Base-by-base conservation (phyloP, 2,797 vertebrate species). In the Ptychadena robeensis region DNA sequence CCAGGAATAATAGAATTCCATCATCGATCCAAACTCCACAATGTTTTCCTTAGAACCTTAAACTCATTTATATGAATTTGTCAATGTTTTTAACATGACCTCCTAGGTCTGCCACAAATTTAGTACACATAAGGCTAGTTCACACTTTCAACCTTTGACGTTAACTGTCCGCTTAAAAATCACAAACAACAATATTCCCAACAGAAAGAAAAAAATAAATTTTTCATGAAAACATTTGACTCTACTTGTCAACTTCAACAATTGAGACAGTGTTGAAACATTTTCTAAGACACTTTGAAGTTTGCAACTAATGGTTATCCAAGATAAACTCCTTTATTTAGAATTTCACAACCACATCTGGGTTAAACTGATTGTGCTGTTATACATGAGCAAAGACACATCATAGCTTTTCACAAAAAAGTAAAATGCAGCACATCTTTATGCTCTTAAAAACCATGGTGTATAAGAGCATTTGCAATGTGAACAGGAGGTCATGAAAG, bases 1-100 rank as follows among this genome's bases (percentile, higher is more conserved):
- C 87, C 89, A 88, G 86, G 89, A 89, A 88, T 92, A 93, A 92
- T 70, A 91, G 11, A 87, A 65, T 72, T 68, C 84, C 75, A 80
- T 78, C 68, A 79, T 82, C 88, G 69, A 30, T 35, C 83, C 86
- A 90, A 86, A 80, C 85, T 86, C 72, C 27, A 71, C 75, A 27
- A 14, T 81, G 80, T 75, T 79, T 81, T 64, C 5, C 67, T 65
- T 32, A 53, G 65, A 79, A 63, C 12, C 53, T 71, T n/a, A 71
- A 71, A 71, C 78, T 38, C 31, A 57, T 72, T 73, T 79, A 66
- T 72, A 38, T 59, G 63, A 57, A 79, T 34, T 57, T 63, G 18
- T 35, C 48, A 61, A 31, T 79, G 63, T 74, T 74, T 79, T 61
- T 44, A 74, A 73, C 64, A 34, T 28, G 44, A 80, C 12, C 35